Evolutionary conservation across 2,888 invertebrate species (phyloP), one percentile per base, ranked within the genome.

Genomic region (Drosophila lacicola): DNA sequence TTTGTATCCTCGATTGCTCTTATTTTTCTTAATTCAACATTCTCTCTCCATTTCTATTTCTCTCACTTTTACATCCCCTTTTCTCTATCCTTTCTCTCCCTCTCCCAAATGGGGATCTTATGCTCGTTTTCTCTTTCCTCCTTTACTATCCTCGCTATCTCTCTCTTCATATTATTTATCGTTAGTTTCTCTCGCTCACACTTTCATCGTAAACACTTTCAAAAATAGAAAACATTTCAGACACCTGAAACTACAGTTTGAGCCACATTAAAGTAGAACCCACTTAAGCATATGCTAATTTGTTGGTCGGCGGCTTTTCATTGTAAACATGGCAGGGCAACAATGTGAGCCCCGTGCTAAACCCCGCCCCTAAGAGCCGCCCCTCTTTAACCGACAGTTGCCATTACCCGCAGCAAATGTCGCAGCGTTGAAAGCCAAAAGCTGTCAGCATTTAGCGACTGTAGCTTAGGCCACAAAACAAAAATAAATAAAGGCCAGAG

Each of bases 371-470:
- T 8, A 29, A 29, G 29, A 29, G 29, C 29, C 29, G 29, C 29
- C 29, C 42, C 29, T n/a, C 14, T 37, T 21, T n/a, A 13, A 9
- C 44, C 50, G 33, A 34, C 25, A 51, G 46, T 54, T 61, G 42
- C 53, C 54, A 63, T 56, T 62, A 44, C 45, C 41, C 42, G 19
- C 60, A 47, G 45, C 61, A 50, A 78, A 73, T 72, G 58, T 57
- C 46, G 41, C 45, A 54, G 34, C 41, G 78, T 21, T 60, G 51
- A 72, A 72, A 77, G 62, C 66, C 80, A 60, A 73, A 78, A 87
- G 75, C 88, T 84, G 88, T 81, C 88, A 82, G 57, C 65, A 58
- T 75, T 70, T 68, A 66, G 67, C 63, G 56, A 21, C 66, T 55
- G 57, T 66, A 29, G 76, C 68, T 75, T 75, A 78, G 64, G 68